Conservation (phyloP, 2,113 vertebrate genomes). For the Neotragus pygmaeus region DNA sequence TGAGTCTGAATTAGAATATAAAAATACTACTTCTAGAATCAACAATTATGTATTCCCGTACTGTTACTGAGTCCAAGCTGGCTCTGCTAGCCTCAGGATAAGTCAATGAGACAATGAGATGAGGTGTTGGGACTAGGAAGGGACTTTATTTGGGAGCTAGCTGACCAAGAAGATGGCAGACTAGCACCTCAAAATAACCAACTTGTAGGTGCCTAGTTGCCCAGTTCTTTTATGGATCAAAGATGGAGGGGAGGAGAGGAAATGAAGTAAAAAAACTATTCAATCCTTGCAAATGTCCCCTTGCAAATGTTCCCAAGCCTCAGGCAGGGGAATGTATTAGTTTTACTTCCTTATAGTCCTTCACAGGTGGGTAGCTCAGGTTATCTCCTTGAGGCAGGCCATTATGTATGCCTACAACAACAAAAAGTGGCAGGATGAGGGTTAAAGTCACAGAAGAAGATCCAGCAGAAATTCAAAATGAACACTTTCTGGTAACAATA, state of each 20-base stretch:
- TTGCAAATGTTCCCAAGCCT: not conserved
- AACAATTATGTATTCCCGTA: not conserved
- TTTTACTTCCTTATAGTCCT: not conserved
- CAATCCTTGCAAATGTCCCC: not conserved
- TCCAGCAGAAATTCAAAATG: not conserved
- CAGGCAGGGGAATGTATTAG: not conserved
- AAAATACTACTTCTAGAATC: not conserved
- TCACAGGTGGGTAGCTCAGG: not conserved
- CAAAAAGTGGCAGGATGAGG: not conserved
- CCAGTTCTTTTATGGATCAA: not conserved
- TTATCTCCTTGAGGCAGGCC: not conserved
- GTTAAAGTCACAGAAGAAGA: not conserved
- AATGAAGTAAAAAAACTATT: not conserved
- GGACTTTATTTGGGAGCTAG: not conserved
- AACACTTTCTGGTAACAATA: not conserved
- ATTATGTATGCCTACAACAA: not conserved
- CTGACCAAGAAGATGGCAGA: not conserved
- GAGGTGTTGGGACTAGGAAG: not conserved
- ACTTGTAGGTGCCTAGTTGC: not conserved
- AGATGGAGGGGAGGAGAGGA: not conserved
- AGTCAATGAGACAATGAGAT: not conserved
- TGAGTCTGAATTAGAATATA: not conserved
- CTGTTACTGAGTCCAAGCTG: not conserved
- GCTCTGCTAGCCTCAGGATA: not conserved
- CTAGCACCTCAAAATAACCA: not conserved